Base-by-base conservation (phyloP, 1,140 invertebrate genomes). In the Calliopsis andreniformis region DNA sequence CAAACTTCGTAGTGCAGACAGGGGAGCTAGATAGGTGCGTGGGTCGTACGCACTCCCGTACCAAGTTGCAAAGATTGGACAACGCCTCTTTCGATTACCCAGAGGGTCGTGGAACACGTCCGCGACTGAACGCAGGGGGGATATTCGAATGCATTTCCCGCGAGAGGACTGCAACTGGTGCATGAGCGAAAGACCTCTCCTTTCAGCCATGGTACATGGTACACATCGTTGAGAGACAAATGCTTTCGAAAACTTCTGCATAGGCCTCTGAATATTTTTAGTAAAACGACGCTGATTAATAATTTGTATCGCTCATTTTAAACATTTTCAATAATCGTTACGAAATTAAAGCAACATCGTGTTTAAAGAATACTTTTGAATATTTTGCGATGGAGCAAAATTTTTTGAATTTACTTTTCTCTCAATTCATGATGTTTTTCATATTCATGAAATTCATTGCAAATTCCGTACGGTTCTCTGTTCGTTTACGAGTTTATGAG, bases 101-200 rank as follows among this genome's bases (percentile, higher is more conserved):
- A 49, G 78, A 86, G 86, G 82, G 78, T 56, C 78, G 72, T 58
- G 78, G 82, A 87, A 84, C 85, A 87, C 87, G 87, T 87, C 86
- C 85, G 69, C 70, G 78, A 58, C 53, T 64, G 77, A 77, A 69
- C 79, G 84, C 70, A 80, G 76, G 70, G n/a, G 55, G 80, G 84
- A 87, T 83, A 80, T 88, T 85, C 83, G 78, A 76, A 67, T 84
- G 85, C 85, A 87, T 80, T 87, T 88, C 86, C 87, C 80, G 83
- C 73, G 82, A 77, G 82, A 75, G 63, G 77, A 59, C 71, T 78
- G 79, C 75, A 78, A 30, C n/a, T 20, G 51, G 58, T 62, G 49
- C 25, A 32, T 62, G 20, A 35, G 51, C 28, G 53, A 23, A 43
- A 61, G 20, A 69, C 51, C 53, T 53, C 43, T 82, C 77, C 79